Conservation (phyloP, 1,140 invertebrate species). For the Anoplophora glabripennis region DNA sequence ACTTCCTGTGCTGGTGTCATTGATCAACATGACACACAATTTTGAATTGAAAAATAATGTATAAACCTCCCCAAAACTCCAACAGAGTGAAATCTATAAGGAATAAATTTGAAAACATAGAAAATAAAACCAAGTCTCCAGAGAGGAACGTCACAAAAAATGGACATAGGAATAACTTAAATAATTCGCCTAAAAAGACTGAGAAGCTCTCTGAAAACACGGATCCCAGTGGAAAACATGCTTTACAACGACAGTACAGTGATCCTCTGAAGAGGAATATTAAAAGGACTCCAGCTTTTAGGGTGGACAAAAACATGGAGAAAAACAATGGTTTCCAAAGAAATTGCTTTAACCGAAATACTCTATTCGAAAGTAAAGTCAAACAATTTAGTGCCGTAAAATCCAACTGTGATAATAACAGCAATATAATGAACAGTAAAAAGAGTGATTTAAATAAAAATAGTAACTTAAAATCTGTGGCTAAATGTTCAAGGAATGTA, state of each 20-base stretch:
- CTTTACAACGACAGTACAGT: conserved; percentile 54
- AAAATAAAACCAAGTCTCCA: conserved; percentile 21
- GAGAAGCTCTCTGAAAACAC: conserved; percentile 8
- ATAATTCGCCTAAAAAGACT: conserved; percentile 4
- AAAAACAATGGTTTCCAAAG: conserved; percentile 40
- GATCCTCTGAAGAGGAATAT: conserved; percentile 57
- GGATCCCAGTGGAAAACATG: conserved; percentile 5
- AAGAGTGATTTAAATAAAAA: conserved; percentile 43
- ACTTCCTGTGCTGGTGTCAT: conserved; percentile 11
- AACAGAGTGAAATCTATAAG: conserved; percentile 46
- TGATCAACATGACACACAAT: conserved; percentile 5
- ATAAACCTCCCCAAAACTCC: conserved; percentile 41
- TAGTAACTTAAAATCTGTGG: conserved; percentile 10
- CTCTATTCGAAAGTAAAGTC: conserved; percentile 38
- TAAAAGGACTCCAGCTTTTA: conserved; percentile 61
- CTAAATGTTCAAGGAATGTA: neutral
- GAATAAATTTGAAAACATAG: conserved; percentile 43
- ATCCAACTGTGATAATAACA: conserved; percentile 29
- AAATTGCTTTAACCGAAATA: conserved; percentile 32
- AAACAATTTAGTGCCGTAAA: conserved; percentile 32
- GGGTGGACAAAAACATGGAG: conserved; percentile 54
- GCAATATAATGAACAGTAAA: conserved; percentile 16
- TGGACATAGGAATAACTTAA: conserved; percentile 19
- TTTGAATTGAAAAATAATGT: conserved; percentile 34
- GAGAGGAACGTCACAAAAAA: conserved; percentile 13